Evolutionary conservation across 2,113 vertebrate species (phyloP).

Genomic region (Gymnorhina tibicen): DNA sequence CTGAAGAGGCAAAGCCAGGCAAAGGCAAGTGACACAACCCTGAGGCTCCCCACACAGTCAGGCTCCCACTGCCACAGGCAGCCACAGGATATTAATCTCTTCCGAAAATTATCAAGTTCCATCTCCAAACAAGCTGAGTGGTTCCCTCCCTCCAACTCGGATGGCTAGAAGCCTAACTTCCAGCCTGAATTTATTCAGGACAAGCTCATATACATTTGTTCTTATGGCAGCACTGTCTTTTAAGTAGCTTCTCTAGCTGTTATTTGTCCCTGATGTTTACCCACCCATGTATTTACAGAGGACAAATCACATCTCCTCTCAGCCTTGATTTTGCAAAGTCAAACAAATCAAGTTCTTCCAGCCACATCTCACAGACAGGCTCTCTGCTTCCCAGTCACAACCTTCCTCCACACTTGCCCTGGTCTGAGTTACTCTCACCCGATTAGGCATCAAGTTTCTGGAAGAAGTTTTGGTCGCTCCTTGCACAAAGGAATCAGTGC

Average conservation of each 20-base stretch:
- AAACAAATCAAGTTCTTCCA: neutral
- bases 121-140: neutral
- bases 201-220: neutral
- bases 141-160: neutral
- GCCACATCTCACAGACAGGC: neutral
- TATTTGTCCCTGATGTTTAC: conserved; percentile 7
- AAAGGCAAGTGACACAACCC: neutral
- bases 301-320: neutral
- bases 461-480: neutral
- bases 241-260: neutral
- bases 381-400: neutral
- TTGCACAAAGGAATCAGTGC: neutral
- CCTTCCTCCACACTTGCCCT: neutral
- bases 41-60: neutral
- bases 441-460: neutral
- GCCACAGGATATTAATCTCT: neutral
- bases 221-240: neutral
- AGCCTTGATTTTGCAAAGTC: conserved; percentile 14
- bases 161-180: neutral
- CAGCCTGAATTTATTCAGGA: neutral
- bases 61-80: neutral
- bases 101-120: neutral
- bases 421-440: neutral
- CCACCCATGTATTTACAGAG: neutral
- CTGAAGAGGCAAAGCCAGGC: neutral